Evolutionary conservation across 2,797 vertebrate genomes (phyloP), one percentile per base, ranked within the genome.

Genomic region (Cichlasoma orientale): DNA sequence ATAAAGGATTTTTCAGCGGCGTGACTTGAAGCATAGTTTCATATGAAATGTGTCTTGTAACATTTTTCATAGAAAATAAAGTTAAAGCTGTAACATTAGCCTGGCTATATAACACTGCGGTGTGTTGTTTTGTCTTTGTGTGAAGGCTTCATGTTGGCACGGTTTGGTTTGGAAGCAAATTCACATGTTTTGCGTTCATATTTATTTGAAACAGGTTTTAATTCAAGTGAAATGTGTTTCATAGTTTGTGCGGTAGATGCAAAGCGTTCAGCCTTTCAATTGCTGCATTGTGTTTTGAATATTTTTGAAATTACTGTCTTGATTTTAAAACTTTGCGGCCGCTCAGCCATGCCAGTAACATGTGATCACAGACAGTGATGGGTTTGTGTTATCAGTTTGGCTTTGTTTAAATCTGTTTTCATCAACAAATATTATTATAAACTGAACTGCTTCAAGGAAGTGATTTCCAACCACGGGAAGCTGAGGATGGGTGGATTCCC

Each of bases 401-500:
- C 41, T 68, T 27, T 27, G 21, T 47, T 66, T 47, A 66, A 27
- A 66, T 19, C 63, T 68, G 41, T 68, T 50, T 41, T 50, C 25
- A 31, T 31, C 41, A 0, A 0, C 25, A 50, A 68, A 50, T 25
- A 68, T 29, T 6, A 68, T 1, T 50, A 68, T 36, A 16, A 9
- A 56, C 38, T 44, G 50, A 33, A 72, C 78, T 61, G 54, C 56
- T 5, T 27, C 58, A 72, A 72, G 44, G 57, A 75, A 75, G 63
- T 21, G 4, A 44, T 63, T 66, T 47, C 18, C 29, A 13, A 11
- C 16, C 44, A 55, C 1, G 19, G 21, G n/a, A 77, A 13, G 4
- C 41, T 63, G 54, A 61, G 75, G 41, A 21, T 8, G 9, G 5
- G 10, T 73, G 18, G 33, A 53, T 19, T 59, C n/a, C 44, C 27